Evolutionary conservation across 2,113 vertebrate genomes (phyloP).

Genomic region (Etheostoma spectabile): DNA sequence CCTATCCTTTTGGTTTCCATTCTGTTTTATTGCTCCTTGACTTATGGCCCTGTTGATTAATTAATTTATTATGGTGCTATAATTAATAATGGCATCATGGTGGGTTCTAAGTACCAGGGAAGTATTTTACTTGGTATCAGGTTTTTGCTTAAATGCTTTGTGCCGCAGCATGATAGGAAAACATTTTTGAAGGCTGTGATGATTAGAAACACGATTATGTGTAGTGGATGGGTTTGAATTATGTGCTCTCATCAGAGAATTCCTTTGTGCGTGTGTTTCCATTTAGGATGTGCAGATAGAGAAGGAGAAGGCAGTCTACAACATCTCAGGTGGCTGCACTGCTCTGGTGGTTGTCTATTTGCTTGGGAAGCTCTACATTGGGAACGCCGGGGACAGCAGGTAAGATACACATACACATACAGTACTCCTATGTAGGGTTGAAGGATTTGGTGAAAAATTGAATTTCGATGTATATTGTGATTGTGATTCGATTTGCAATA

Average conservation of each 20-base stretch:
- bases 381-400: conserved; percentile 98
- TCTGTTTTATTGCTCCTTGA: conserved; percentile 38
- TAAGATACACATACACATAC: conserved; percentile 54
- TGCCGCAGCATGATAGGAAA: conserved; percentile 9
- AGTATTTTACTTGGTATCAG: conserved; percentile 1
- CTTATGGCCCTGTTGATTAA: conserved; percentile 43
- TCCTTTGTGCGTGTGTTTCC: conserved; percentile 22
- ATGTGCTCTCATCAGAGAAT: conserved; percentile 8
- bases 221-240: conserved; percentile 18
- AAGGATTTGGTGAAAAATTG: too few species aligned
- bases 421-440: too few species aligned
- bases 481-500: too few species aligned
- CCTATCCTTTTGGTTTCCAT: conserved; percentile 50
- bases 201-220: conserved; percentile 24
- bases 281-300: conserved; percentile 93
- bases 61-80: conserved; percentile 44
- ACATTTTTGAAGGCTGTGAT: conserved; percentile 4
- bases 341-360: conserved; percentile 91
- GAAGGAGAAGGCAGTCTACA: conserved; percentile 89
- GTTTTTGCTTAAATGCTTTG: conserved; percentile 1
- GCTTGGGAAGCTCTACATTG: conserved; percentile 94
- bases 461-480: too few species aligned
- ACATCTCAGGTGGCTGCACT: conserved; percentile 95
- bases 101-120: conserved; percentile 11
- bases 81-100: conserved; percentile 52